These are phyloP conservation scores for Pampus argenteus DNA, from an alignment of 2,797 vertebrate species.

Conservation along the genomic window DNA sequence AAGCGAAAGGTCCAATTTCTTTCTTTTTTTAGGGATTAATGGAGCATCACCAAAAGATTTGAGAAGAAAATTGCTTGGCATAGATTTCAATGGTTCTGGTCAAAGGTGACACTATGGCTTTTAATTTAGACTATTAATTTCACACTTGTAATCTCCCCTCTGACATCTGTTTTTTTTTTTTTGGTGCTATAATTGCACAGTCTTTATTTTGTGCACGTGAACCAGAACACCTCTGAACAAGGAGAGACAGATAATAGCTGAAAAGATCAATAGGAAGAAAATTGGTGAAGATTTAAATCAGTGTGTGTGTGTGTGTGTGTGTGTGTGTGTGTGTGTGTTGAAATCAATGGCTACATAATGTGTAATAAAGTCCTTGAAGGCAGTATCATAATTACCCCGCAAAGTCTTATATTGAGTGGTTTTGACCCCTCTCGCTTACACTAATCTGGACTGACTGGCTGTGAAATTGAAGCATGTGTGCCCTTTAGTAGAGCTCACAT, in stretches of 20 bases:
- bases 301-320: conserved; percentile 8
- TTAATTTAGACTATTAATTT: conserved; percentile 24
- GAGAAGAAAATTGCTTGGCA: conserved; percentile 12
- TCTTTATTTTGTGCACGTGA: conserved; percentile 12
- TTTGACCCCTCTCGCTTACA: conserved; percentile 19
- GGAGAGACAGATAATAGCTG: neutral
- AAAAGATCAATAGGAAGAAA: conserved; percentile 69
- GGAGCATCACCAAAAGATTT: conserved; percentile 12
- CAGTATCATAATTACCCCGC: conserved; percentile 67
- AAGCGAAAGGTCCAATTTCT: neutral
- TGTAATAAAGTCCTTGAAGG: conserved; percentile 66
- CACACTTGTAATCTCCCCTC: conserved; percentile 23
- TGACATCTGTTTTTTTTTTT: conserved; percentile 8
- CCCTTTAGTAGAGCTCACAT: conserved; percentile 33
- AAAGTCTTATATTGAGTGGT: conserved; percentile 61
- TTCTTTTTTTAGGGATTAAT: neutral
- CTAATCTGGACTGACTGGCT: conserved; percentile 60
- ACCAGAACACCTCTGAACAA: conserved; percentile 10
- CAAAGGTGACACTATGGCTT: neutral
- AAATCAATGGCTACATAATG: conserved; percentile 75
- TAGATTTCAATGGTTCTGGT: conserved; percentile 19
- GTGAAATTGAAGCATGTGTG: conserved; percentile 57
- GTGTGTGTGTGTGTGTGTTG: conserved; percentile 13
- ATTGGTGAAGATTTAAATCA: conserved; percentile 59
- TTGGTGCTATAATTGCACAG: conserved; percentile 15